These are phyloP conservation scores for Hetaerina titia DNA, from an alignment of 2,888 invertebrate species.

Conservation along the genomic window DNA sequence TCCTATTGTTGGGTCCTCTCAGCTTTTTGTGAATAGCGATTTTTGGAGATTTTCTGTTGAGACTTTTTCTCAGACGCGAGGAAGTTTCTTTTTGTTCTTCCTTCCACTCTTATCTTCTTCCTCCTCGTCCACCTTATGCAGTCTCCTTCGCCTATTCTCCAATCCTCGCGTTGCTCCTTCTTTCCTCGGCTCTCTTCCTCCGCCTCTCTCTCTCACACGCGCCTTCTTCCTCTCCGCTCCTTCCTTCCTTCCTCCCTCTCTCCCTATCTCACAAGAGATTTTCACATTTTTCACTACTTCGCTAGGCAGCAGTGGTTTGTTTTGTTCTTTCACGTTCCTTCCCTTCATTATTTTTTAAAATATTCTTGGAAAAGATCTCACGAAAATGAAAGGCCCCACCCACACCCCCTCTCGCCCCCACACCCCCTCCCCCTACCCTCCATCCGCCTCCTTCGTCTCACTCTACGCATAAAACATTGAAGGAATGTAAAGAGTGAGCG, in stretches of 20 bases:
- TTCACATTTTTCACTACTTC: background rate
- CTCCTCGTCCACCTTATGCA: background rate
- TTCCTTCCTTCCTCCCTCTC: background rate
- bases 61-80: conserved; percentile 4
- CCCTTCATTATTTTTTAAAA: conserved; percentile 30
- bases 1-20: background rate
- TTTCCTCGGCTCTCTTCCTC: background rate
- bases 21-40: conserved; percentile 38
- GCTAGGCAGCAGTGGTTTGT: conserved; percentile 56
- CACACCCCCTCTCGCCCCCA: background rate
- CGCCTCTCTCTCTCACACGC: background rate
- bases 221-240: background rate
- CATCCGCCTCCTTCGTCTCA: background rate
- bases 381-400: conserved; percentile 41
- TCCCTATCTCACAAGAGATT: background rate
- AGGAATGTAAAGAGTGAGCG: conserved; percentile 15
- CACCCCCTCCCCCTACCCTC: background rate
- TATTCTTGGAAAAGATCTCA: conserved; percentile 30
- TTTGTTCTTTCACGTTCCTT: conserved; percentile 22
- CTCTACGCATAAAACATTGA: conserved; percentile 24
- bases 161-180: background rate
- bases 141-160: background rate
- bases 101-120: background rate
- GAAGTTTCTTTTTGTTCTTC: background rate
- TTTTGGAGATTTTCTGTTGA: conserved; percentile 51